Conservation (phyloP, 23 tunicate species). For the Botrylloides violaceus region DNA sequence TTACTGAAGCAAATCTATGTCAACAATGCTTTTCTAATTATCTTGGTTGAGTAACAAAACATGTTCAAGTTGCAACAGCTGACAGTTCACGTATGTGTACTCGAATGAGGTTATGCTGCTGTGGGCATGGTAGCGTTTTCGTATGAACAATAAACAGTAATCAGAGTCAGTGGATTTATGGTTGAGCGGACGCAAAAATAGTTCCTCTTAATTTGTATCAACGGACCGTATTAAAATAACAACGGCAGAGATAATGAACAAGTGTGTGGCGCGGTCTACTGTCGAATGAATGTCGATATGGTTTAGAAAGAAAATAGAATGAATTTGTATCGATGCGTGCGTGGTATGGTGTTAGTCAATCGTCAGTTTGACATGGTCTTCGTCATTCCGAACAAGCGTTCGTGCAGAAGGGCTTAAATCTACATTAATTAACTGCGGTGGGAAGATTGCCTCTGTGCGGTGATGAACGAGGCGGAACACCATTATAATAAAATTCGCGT, state of each 20-base stretch:
- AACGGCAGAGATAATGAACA: slow-evolving; percentile 15
- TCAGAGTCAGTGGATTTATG: slow-evolving; percentile 12
- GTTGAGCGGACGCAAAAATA: slow-evolving; percentile 9
- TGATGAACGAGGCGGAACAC: too few relatives aligned
- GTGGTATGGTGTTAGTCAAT: slow-evolving; percentile 16
- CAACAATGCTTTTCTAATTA: too few relatives aligned
- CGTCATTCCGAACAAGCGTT: slow-evolving; percentile 19
- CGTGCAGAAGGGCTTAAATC: slow-evolving; percentile 16
- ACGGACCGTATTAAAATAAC: slow-evolving; percentile 29
- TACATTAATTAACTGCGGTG: slow-evolving; percentile 13
- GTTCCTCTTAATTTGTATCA: slow-evolving; percentile 27
- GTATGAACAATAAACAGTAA: slow-evolving; percentile 15
- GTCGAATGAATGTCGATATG: not conserved
- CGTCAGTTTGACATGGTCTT: slow-evolving; percentile 23
- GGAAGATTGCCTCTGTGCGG: not conserved
- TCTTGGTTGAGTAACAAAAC: too few relatives aligned
- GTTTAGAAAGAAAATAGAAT: not conserved
- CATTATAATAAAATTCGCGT: too few relatives aligned
- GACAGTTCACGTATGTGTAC: too few relatives aligned
- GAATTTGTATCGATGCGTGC: slow-evolving; percentile 6
- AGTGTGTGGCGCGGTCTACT: not conserved
- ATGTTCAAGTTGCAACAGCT: too few relatives aligned
- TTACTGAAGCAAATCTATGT: too few relatives aligned
- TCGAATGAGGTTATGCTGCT: too few relatives aligned
- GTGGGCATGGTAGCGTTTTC: too few relatives aligned